These are phyloP conservation scores for Pyrocephalus nanus DNA, from an alignment of 2,797 vertebrate genomes.

Conservation along the genomic window DNA sequence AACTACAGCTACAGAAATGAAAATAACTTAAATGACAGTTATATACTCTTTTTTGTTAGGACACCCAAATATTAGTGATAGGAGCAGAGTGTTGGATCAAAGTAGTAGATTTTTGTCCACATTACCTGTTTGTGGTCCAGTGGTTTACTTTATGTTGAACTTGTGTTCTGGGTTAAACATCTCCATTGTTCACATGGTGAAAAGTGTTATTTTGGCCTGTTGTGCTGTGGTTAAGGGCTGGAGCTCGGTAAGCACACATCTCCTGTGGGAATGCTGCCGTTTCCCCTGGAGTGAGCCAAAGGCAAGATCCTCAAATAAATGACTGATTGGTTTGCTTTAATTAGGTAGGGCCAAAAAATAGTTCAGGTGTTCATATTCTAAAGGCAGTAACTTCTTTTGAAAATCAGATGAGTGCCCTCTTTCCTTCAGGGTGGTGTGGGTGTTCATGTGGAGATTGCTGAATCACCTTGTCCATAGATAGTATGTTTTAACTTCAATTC, in stretches of 20 bases:
- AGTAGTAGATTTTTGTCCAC: background rate
- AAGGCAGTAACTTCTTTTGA: background rate
- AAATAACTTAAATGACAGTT: background rate
- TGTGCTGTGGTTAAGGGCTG: background rate
- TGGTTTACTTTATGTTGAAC: background rate
- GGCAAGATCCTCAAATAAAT: background rate
- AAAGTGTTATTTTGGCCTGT: background rate
- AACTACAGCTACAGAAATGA: background rate
- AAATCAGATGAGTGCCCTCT: background rate
- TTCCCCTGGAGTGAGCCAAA: background rate
- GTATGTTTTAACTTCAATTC: background rate
- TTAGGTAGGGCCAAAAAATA: background rate
- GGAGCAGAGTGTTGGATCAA: background rate
- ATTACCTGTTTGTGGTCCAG: background rate
- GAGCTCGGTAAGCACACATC: background rate
- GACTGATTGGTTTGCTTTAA: background rate
- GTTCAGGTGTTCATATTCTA: background rate
- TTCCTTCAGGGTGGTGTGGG: background rate
- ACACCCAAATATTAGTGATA: background rate
- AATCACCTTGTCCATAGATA: background rate
- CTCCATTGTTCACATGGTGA: background rate
- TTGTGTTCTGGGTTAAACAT: background rate
- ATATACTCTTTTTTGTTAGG: background rate
- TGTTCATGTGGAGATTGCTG: background rate
- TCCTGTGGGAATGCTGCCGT: background rate